Evolutionary conservation across 2,113 vertebrate species (phyloP), one percentile per base, ranked within the genome.

Genomic region (Actenoides hombroni): DNA sequence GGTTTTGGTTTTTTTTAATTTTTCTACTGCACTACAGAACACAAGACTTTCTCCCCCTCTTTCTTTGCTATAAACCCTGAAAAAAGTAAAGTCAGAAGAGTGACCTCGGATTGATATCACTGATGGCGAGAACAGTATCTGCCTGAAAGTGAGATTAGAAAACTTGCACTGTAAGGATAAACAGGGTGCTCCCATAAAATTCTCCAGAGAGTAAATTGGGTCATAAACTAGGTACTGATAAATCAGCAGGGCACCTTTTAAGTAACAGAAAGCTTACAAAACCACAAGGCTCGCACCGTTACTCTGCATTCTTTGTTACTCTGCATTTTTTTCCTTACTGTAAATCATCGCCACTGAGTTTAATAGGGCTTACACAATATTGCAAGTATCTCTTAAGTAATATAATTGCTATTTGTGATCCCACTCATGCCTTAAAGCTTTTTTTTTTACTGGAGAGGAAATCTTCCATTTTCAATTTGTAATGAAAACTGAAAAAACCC

Each of bases 301-400:
- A 8, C 40, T 51, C 49, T 51, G 49, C 11, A 13, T 85, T 51
- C 57, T 94, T 85, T 25, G 69, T 57, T 70, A 64, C 61, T 93
- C n/a, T 86, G 28, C 26, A 10, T 18, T 20, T 64, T 76, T 76
- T 86, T 83, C 75, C 68, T 90, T 76, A 87, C 86, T 91, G 78
- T 94, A 96, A 96, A 94, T 89, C 94, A 74, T 39, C 79, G 88
- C 92, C 91, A 95, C 95, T 86, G 91, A 94, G 81, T 92, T 97
- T 94, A 97, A 97, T 26, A 92, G 25, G 63, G 61, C 48, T 96
- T 79, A 64, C 67, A 91, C 46, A 91, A 84, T 57, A 78, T 17
- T 76, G 3, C 68, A 94, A 84, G 29, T 71, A 76, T 76, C 44
- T 92, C 54, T 91, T 88, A 75, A 91, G 37, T 78, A 93, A 76